Conservation (phyloP, 2,113 vertebrate genomes). For the Spilogale gracilis region DNA sequence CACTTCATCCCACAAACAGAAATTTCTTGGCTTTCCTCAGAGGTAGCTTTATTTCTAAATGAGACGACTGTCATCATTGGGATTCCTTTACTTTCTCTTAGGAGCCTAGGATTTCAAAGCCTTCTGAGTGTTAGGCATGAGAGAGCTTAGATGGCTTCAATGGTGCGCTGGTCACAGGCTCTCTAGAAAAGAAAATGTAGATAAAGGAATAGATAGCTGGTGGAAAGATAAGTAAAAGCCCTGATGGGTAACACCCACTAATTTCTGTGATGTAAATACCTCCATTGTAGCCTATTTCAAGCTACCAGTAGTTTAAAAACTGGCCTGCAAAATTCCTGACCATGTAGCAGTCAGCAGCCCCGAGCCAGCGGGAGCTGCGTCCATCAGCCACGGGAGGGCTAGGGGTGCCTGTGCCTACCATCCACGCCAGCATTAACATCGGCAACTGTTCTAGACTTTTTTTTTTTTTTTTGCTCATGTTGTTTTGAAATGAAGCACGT, state of each 20-base stretch:
- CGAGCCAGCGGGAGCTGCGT: not conserved
- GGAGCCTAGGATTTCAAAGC: constrained; percentile 8
- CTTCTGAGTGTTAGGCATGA: not conserved
- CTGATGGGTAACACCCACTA: not conserved
- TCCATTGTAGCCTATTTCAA: not conserved
- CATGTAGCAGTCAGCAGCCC: not conserved
- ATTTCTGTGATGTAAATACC: not conserved
- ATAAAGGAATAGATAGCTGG: not conserved
- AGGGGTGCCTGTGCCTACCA: not conserved
- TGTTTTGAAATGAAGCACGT: constrained; percentile 32
- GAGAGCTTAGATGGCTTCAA: not conserved
- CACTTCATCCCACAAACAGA: not conserved
- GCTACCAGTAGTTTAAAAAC: not conserved
- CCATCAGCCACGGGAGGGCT: not conserved
- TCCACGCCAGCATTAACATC: not conserved
- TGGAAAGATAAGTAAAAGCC: not conserved
- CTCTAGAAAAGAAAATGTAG: not conserved
- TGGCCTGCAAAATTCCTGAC: not conserved
- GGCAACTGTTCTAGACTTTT: not conserved
- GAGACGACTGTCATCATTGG: not conserved
- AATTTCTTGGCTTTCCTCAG: not conserved
- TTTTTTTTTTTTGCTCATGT: not conserved
- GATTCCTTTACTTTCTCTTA: not conserved
- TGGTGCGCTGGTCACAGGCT: not conserved
- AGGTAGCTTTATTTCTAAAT: not conserved